Conservation (phyloP, 2,113 vertebrate species). For the Trogon surrucura region DNA sequence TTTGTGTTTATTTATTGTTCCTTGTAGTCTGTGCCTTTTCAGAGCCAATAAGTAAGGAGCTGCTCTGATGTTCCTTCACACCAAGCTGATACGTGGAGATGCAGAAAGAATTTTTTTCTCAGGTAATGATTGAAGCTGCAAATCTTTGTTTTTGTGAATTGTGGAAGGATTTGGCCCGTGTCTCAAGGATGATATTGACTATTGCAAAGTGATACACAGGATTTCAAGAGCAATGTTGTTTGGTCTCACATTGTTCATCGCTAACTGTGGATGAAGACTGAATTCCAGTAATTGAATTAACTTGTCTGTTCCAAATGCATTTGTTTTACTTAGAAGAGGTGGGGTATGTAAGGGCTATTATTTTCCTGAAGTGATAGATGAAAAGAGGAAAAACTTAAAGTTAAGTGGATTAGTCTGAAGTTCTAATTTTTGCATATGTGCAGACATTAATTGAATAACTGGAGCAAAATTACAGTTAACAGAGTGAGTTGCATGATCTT, state of each 20-base stretch:
- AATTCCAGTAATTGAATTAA: not conserved
- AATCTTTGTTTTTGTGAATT: not conserved
- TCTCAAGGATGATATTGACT: not conserved
- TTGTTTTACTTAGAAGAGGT: slow-evolving; percentile 38
- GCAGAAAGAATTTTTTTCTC: not conserved
- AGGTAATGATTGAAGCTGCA: not conserved
- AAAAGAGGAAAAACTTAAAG: not conserved
- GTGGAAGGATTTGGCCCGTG: not conserved
- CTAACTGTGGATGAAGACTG: not conserved
- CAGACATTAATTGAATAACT: not conserved
- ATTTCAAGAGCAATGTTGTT: not conserved
- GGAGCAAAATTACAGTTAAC: not conserved
- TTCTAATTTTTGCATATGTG: not conserved
- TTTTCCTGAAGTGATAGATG: slow-evolving; percentile 26
- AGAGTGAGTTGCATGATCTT: not conserved
- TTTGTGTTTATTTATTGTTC: accelerated
- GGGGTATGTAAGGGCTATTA: not conserved
- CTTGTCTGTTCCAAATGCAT: not conserved
- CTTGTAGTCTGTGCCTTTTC: accelerated
- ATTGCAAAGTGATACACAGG: not conserved
- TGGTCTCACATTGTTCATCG: not conserved
- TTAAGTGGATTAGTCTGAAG: slow-evolving; percentile 28
- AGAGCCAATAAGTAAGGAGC: accelerated
- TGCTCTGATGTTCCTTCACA: accelerated
- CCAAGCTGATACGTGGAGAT: accelerated